These are phyloP conservation scores for Simalia tracyae DNA, from an alignment of 2,797 vertebrate species.

Conservation along the genomic window DNA sequence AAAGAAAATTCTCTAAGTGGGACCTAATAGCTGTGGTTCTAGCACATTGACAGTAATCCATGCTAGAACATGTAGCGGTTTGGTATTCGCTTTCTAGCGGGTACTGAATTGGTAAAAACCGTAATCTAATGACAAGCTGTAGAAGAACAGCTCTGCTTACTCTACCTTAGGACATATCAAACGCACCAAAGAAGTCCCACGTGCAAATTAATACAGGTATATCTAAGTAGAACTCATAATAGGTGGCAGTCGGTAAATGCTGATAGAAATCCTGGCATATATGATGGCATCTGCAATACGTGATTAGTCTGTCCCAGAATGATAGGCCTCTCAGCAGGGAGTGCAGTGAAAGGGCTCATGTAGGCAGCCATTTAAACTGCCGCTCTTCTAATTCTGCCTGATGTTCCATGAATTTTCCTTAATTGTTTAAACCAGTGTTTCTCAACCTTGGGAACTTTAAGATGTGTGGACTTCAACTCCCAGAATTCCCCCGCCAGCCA, in stretches of 20 bases:
- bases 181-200: not conserved
- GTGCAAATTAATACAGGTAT: not conserved
- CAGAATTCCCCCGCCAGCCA: too few relatives aligned
- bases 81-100: not conserved
- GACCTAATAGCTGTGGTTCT: not conserved
- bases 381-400: not conserved
- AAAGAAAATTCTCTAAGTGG: not conserved
- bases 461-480: too few relatives aligned
- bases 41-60: not conserved
- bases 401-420: not conserved
- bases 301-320: not conserved
- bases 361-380: not conserved
- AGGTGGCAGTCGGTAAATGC: not conserved
- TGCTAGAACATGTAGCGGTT: not conserved
- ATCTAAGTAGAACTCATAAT: not conserved
- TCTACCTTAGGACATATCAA: not conserved
- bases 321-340: not conserved
- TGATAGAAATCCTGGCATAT: not conserved
- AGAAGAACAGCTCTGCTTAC: not conserved
- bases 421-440: not conserved
- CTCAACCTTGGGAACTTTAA: too few relatives aligned
- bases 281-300: not conserved
- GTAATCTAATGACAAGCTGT: not conserved
- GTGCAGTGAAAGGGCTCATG: not conserved
- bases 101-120: not conserved